These are phyloP conservation scores for Chondrosia reniformis DNA, from an alignment of 37 sponge, comb jelly and placozoan genomes.

Conservation along the genomic window DNA sequence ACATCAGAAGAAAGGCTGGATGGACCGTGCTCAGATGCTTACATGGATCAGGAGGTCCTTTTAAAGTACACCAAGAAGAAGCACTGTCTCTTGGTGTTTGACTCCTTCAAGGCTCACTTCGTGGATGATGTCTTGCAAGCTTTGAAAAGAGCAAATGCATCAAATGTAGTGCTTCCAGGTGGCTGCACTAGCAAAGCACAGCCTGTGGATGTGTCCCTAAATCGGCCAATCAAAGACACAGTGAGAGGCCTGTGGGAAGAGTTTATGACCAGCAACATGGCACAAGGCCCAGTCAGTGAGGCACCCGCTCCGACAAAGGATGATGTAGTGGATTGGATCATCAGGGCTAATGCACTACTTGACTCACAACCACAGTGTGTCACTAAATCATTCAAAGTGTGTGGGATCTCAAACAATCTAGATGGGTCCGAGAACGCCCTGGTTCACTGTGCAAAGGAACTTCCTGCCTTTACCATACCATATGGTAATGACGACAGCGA, in stretches of 20 bases:
- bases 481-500: neutral
- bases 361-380: neutral
- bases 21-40: constrained; percentile 3
- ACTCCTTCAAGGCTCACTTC: constrained; percentile 23
- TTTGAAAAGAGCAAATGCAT: neutral
- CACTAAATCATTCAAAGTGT: neutral
- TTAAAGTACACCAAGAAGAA: neutral
- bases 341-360: neutral
- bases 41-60: constrained; percentile 20
- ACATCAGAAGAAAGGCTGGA: constrained; percentile 1
- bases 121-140: constrained; percentile 9
- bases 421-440: neutral
- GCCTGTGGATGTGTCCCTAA: constrained; percentile 35
- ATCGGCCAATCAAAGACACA: constrained; percentile 29
- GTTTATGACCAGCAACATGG: neutral
- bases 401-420: neutral
- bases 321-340: neutral
- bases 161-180: constrained; percentile 31
- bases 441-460: neutral
- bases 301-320: neutral
- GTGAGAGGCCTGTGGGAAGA: neutral
- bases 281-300: neutral
- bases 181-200: constrained; percentile 32
- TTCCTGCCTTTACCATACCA: neutral
- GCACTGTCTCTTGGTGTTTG: constrained; percentile 17